These are phyloP conservation scores for Hormaphis cornu DNA, from an alignment of 1,140 invertebrate genomes.

Conservation along the genomic window DNA sequence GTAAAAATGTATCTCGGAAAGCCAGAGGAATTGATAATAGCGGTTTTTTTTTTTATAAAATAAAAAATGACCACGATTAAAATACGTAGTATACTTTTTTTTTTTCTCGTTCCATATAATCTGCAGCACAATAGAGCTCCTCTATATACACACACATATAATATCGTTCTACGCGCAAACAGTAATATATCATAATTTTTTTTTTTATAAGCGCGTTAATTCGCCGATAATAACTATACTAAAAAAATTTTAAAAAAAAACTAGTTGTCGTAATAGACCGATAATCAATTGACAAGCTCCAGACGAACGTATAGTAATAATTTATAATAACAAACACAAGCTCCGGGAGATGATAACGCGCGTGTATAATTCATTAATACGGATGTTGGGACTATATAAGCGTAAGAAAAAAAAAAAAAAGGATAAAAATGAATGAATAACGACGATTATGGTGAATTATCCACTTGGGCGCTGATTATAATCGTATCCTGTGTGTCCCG, in stretches of 20 bases:
- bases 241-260: too few species aligned
- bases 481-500: not conserved
- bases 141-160: not conserved
- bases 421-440: not conserved
- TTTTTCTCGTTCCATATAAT: too few species aligned
- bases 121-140: conserved; percentile 1
- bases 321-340: not conserved
- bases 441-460: not conserved
- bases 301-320: too few species aligned
- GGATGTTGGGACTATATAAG: conserved; percentile 8
- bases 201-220: too few species aligned
- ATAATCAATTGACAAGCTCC: not conserved
- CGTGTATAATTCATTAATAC: conserved; percentile 20
- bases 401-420: not conserved
- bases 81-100: too few species aligned
- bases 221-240: conserved; percentile 1
- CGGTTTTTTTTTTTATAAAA: too few species aligned
- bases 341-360: not conserved
- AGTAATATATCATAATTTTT: too few species aligned
- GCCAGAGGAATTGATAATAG: too few species aligned
- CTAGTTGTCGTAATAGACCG: not conserved
- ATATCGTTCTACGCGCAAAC: not conserved
- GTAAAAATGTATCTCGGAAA: too few species aligned
- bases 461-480: not conserved
- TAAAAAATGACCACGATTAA: too few species aligned